Evolutionary conservation across 2,888 invertebrate species (phyloP).

Genomic region (Drosophila yooni): DNA sequence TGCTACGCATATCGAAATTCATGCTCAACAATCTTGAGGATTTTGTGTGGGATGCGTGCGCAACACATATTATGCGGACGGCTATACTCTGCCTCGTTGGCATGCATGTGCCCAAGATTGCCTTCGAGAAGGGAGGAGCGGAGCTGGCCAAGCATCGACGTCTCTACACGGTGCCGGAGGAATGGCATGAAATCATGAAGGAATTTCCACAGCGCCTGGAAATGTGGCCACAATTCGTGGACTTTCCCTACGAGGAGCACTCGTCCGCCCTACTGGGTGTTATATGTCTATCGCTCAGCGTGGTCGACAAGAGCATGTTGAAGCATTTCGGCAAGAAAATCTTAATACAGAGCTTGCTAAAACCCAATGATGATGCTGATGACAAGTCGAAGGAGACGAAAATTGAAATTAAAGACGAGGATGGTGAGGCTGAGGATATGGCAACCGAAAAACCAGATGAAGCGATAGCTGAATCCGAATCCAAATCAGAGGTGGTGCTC

Average conservation of each 20-base stretch:
- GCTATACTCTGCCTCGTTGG: slow-evolving; percentile 90
- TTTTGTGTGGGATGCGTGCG: slow-evolving; percentile 91
- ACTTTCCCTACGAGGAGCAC: slow-evolving; percentile 89
- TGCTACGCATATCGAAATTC: slow-evolving; percentile 90
- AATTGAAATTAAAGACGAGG: slow-evolving; percentile 20
- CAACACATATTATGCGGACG: slow-evolving; percentile 91
- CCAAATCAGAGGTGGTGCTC: slow-evolving; percentile 74
- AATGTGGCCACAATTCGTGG: slow-evolving; percentile 91
- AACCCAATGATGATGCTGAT: slow-evolving; percentile 46
- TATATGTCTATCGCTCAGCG: slow-evolving; percentile 86
- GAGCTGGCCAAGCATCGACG: slow-evolving; percentile 69
- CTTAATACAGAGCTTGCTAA: slow-evolving; percentile 86
- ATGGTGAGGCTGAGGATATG: background rate
- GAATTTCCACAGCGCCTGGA: slow-evolving; percentile 88
- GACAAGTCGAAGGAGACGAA: slow-evolving; percentile 14
- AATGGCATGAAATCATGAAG: slow-evolving; percentile 87
- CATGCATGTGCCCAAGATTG: slow-evolving; percentile 86
- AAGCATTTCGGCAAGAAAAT: slow-evolving; percentile 88
- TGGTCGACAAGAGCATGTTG: slow-evolving; percentile 87
- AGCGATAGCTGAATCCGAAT: slow-evolving; percentile 4
- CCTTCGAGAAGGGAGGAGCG: slow-evolving; percentile 84
- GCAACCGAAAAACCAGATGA: background rate
- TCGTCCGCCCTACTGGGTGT: slow-evolving; percentile 91
- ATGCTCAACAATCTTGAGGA: slow-evolving; percentile 94
- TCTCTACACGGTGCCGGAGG: slow-evolving; percentile 86